Conservation (phyloP, 2,888 invertebrate genomes). For the Sinohyriopsis cumingii region DNA sequence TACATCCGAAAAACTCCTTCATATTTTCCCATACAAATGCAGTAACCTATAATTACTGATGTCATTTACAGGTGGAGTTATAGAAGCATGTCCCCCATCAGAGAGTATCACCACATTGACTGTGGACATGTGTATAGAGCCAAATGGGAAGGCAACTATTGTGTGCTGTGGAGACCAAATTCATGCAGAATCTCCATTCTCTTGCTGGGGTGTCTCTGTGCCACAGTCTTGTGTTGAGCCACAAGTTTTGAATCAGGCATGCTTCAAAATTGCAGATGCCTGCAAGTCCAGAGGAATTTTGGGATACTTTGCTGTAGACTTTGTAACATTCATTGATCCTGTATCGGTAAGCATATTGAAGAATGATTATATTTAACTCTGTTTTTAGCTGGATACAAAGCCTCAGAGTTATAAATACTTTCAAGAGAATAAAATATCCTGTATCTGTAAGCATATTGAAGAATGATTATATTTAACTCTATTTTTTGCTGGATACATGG, state of each 20-base stretch:
- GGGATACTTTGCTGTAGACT: slow-evolving; percentile 70
- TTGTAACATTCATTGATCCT: slow-evolving; percentile 70
- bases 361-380: neutral
- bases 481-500: no score
- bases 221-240: slow-evolving; percentile 71
- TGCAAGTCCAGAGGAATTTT: slow-evolving; percentile 69
- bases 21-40: no score
- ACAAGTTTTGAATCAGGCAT: slow-evolving; percentile 60
- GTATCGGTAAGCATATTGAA: slow-evolving; percentile 54
- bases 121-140: slow-evolving; percentile 70
- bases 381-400: no score
- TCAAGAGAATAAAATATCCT: no score
- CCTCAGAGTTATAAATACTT: no score
- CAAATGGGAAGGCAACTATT: slow-evolving; percentile 61
- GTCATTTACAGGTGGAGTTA: slow-evolving; percentile 66
- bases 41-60: neutral
- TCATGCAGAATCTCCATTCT: slow-evolving; percentile 67
- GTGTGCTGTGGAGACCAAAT: slow-evolving; percentile 70
- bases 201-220: slow-evolving; percentile 69
- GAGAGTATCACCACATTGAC: slow-evolving; percentile 70
- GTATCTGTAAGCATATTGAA: no score
- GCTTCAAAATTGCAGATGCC: slow-evolving; percentile 64
- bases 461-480: no score
- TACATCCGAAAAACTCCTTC: no score
- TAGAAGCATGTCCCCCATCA: slow-evolving; percentile 71